These are phyloP conservation scores for Tenthredo livida DNA, from an alignment of 2,888 invertebrate genomes.

Conservation along the genomic window DNA sequence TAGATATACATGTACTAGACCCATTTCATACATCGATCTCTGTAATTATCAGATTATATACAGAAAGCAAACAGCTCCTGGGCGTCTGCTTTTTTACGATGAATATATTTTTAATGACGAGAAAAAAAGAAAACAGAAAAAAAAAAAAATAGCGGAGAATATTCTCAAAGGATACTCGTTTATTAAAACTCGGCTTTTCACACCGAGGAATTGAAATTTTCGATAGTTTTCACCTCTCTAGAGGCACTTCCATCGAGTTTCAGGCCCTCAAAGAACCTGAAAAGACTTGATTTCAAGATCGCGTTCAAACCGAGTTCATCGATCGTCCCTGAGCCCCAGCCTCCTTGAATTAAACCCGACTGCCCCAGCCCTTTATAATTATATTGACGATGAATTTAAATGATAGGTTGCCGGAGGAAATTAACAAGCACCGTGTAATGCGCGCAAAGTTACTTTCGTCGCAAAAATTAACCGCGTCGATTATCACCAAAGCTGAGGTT, in stretches of 20 bases:
- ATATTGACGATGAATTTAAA: slow-evolving; percentile 12
- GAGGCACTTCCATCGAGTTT: neutral
- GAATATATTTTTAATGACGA: neutral
- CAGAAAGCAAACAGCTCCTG: neutral
- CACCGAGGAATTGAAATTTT: neutral
- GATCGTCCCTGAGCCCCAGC: slow-evolving; percentile 60
- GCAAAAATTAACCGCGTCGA: neutral
- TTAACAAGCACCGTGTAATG: neutral
- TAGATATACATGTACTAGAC: neutral
- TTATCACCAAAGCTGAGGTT: neutral
- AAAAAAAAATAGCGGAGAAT: neutral
- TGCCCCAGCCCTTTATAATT: slow-evolving; percentile 58
- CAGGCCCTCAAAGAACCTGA: neutral
- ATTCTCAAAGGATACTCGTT: neutral
- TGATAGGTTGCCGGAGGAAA: neutral
- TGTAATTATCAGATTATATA: neutral
- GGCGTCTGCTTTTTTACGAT: neutral
- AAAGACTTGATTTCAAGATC: neutral
- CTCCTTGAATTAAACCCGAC: slow-evolving; percentile 43
- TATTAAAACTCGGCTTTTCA: neutral
- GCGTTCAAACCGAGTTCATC: slow-evolving; percentile 54
- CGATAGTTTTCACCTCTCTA: neutral
- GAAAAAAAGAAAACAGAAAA: too few species aligned
- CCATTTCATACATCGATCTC: neutral
- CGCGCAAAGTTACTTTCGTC: neutral